These are phyloP conservation scores for Spea hammondii DNA, from an alignment of 2,797 vertebrate genomes.

Conservation along the genomic window DNA sequence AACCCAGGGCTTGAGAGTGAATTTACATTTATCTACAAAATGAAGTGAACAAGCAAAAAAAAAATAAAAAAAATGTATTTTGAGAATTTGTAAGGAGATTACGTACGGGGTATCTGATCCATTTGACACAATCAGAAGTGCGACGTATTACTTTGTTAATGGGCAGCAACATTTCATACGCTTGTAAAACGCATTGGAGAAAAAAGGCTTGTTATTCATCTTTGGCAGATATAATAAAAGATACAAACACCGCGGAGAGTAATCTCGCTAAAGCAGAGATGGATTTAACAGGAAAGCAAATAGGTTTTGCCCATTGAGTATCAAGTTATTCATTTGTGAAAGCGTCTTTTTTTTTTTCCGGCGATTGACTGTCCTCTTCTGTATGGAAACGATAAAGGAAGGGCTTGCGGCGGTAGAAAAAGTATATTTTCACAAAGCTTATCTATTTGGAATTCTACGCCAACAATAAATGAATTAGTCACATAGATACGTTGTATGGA, in stretches of 20 bases:
- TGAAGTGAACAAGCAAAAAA: neutral
- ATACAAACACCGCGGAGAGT: neutral
- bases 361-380: no score
- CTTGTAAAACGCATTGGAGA: neutral
- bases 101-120: neutral
- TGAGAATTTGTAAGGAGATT: neutral
- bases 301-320: neutral
- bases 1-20: neutral
- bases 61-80: neutral
- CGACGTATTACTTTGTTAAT: neutral
- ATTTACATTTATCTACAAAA: constrained; percentile 30
- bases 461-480: no score
- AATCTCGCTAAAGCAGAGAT: neutral
- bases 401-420: no score
- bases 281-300: neutral
- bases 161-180: neutral
- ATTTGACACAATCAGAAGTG: neutral
- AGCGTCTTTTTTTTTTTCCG: neutral
- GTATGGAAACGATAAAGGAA: no score
- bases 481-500: no score
- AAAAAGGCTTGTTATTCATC: neutral
- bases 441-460: no score
- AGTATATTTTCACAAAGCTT: no score
- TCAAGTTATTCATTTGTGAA: neutral
- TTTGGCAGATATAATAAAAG: neutral